Conservation (phyloP, 2,797 vertebrate species). For the Eupleurogrammus muticus region DNA sequence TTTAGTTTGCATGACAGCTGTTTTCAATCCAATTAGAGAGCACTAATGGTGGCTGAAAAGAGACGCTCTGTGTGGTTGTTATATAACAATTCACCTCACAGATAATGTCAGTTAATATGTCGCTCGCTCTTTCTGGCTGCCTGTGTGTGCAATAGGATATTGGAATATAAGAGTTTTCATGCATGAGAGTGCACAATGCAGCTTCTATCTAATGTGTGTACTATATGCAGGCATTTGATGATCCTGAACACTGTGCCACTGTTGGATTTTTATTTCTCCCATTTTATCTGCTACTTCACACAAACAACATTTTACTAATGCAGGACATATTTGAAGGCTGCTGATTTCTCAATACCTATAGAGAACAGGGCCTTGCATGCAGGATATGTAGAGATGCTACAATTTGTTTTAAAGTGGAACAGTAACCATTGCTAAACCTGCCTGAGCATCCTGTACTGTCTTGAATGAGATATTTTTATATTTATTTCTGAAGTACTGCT, state of each 20-base stretch:
- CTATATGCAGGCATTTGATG: constrained; percentile 36
- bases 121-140: constrained; percentile 25
- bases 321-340: too few species aligned
- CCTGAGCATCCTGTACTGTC: too few species aligned
- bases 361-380: too few species aligned
- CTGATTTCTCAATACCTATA: too few species aligned
- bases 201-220: constrained; percentile 44
- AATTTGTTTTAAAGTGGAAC: too few species aligned
- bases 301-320: neutral
- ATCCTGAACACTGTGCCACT: constrained; percentile 41
- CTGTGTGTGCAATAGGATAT: constrained; percentile 18
- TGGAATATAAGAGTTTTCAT: neutral
- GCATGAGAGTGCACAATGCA: constrained; percentile 21
- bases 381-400: too few species aligned
- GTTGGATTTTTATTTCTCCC: constrained; percentile 8
- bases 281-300: constrained; percentile 1
- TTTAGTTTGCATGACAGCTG: constrained; percentile 70
- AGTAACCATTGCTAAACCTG: too few species aligned
- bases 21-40: constrained; percentile 74
- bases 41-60: constrained; percentile 62
- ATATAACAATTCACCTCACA: constrained; percentile 66
- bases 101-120: constrained; percentile 50
- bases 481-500: too few species aligned
- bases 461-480: too few species aligned
- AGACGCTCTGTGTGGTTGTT: constrained; percentile 54